Base-by-base conservation (phyloP, 37 sponge, comb jelly and placozoan species). In the Dysidea cf. avara region DNA sequence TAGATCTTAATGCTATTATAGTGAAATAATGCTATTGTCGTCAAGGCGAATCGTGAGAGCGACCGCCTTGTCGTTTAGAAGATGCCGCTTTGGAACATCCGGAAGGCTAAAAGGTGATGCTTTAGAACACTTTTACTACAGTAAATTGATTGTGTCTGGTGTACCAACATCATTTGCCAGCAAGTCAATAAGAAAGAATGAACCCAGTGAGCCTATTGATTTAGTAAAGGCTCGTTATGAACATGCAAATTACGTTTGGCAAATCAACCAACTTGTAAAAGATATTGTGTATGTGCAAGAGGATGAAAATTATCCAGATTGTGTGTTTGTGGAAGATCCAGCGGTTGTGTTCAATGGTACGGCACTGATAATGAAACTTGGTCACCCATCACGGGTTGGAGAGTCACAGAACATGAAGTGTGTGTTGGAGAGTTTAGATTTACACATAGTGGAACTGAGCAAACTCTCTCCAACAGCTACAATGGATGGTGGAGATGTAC, bases 401-500 rank as follows among this genome's bases (percentile, higher is more conserved):
- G 94, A 93, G 47, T 37, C 61, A 0, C 64, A 63, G 0, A 54
- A 59, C 24, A 69, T 93, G 68, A 68, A 61, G 72, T 49, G 38
- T 0, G 28, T 38, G 47, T 18, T 93, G 61, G 65, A 61, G 53
- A 38, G 34, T 57, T 39, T 89, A 28, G 90, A 79, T 18, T 28
- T 93, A 34, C 52, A 61, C 71, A 61, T 72, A 1, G 77, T 79
- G 26, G 83, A 85, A 28, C 78, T 92, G 80, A 53, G n/a, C 14
- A 75, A 78, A 26, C 76, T 71, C 36, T n/a, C n/a, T n/a, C n/a
- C n/a, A n/a, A n/a, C n/a, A n/a, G 94, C 82, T 17, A 39, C 35
- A 0, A 76, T 93, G 78, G 94, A 93, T 68, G 94, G 94, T 22
- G 94, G 94, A 12, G 94, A 93, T 64, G 90, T 93, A n/a, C 87